Evolutionary conservation across 2,797 vertebrate species (phyloP).

Genomic region (Hephaestus fuliginosus): DNA sequence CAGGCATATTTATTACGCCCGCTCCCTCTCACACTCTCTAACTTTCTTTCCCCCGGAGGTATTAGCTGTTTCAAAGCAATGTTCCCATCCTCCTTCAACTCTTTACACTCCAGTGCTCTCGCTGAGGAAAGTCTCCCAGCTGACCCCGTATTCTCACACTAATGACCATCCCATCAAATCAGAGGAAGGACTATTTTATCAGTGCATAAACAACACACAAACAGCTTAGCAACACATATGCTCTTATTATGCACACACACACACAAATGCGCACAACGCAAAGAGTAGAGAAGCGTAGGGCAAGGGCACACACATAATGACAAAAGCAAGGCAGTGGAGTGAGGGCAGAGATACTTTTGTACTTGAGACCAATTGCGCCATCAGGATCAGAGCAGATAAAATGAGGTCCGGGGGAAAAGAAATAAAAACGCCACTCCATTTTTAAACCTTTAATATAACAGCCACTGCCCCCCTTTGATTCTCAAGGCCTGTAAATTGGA

Average conservation of each 20-base stretch:
- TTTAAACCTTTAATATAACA: conserved; percentile 74
- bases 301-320: conserved; percentile 8
- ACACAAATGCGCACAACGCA: background rate
- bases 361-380: conserved; percentile 60
- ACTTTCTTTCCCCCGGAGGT: conserved; percentile 19
- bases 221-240: background rate
- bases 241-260: conserved; percentile 8
- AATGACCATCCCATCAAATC: conserved; percentile 33
- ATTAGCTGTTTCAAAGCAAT: conserved; percentile 39
- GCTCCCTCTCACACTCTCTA: conserved; percentile 15
- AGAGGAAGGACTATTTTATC: conserved; percentile 1
- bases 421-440: conserved; percentile 67
- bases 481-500: conserved; percentile 68
- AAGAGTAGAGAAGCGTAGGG: background rate
- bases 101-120: conserved; percentile 35
- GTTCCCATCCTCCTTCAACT: conserved; percentile 43
- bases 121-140: conserved; percentile 13
- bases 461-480: conserved; percentile 62
- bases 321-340: conserved; percentile 27
- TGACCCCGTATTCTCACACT: conserved; percentile 35
- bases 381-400: conserved; percentile 67
- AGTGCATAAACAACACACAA: background rate
- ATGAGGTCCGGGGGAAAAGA: conserved; percentile 55
- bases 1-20: conserved; percentile 36
- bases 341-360: conserved; percentile 48